Evolutionary conservation across 2,888 invertebrate species (phyloP).

Genomic region (Ganaspis brasiliensis): DNA sequence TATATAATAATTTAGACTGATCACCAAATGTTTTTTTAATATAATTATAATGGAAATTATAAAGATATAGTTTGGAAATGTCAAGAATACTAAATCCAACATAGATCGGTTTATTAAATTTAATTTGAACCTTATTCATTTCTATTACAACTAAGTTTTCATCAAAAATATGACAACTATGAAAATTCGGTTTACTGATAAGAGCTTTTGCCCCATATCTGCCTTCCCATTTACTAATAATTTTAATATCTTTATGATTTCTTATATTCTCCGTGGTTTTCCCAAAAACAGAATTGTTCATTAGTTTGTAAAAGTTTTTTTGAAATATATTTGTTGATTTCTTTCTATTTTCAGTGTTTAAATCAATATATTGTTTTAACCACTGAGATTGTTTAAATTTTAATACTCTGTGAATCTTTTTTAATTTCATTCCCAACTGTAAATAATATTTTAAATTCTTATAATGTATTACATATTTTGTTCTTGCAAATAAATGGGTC

Average conservation of each 20-base stretch:
- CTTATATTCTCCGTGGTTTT: conserved; percentile 66
- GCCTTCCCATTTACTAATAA: conserved; percentile 70
- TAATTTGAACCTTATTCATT: conserved; percentile 65
- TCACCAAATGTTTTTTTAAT: conserved; percentile 61
- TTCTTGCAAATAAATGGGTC: conserved; percentile 56
- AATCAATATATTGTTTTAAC: conserved; percentile 75
- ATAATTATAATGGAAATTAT: conserved; percentile 75
- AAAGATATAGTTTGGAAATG: conserved; percentile 76
- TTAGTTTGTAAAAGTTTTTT: conserved; percentile 77
- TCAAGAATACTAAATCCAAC: conserved; percentile 77
- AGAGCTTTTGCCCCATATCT: conserved; percentile 49
- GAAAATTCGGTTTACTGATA: conserved; percentile 72
- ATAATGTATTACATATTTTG: conserved; percentile 60
- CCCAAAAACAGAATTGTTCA: conserved; percentile 73
- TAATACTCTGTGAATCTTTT: conserved; percentile 71
- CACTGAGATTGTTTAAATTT: conserved; percentile 75
- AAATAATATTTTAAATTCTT: conserved; percentile 66
- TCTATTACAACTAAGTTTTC: conserved; percentile 75
- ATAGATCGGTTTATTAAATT: conserved; percentile 76
- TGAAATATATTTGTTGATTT: conserved; percentile 71
- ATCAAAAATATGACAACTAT: conserved; percentile 68
- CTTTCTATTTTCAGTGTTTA: conserved; percentile 74
- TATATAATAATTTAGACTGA: conserved; percentile 64
- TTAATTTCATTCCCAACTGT: conserved; percentile 64
- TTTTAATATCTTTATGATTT: conserved; percentile 70